A percentile compares a stretch with the other conserved stretches of the same genome.
phyloP scores from a whole-genome alignment of 2,113 vertebrate genomes.

The Datnioides undecimradiatus region DNA sequence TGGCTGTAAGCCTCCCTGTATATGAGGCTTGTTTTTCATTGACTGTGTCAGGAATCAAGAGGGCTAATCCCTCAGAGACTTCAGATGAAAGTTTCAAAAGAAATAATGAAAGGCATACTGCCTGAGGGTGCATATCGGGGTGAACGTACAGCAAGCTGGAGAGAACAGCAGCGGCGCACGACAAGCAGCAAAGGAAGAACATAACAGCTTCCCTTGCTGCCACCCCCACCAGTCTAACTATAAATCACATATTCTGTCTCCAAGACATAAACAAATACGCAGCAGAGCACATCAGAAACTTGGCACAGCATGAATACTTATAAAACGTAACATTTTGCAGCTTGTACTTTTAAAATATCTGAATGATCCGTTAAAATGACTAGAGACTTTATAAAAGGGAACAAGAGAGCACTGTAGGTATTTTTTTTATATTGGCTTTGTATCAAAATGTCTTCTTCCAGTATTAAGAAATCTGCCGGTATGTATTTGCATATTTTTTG shows the following conservation, averaged over 20 bases:
- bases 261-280: conserved; percentile 82
- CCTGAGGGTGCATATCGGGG: conserved; percentile 85
- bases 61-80: conserved; percentile 87
- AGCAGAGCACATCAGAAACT: conserved; percentile 72
- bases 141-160: conserved; percentile 80
- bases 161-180: conserved; percentile 79
- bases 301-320: conserved; percentile 76
- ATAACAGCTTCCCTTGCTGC: conserved; percentile 77
- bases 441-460: conserved; percentile 45
- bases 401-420: conserved; percentile 36
- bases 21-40: conserved; percentile 86
- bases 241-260: conserved; percentile 81
- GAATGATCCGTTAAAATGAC: conserved; percentile 74
- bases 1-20: conserved; percentile 82
- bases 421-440: conserved; percentile 44
- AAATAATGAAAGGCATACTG: conserved; percentile 86
- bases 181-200: conserved; percentile 82
- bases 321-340: conserved; percentile 66
- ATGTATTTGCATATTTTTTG: conserved; percentile 51
- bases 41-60: conserved; percentile 88
- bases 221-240: conserved; percentile 81
- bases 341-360: conserved; percentile 73
- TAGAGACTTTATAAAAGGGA: conserved; percentile 63
- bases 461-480: conserved; percentile 35
- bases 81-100: conserved; percentile 88